These are phyloP conservation scores for Hofmannophila pseudospretella DNA, from an alignment of 2,888 invertebrate genomes.

Conservation along the genomic window DNA sequence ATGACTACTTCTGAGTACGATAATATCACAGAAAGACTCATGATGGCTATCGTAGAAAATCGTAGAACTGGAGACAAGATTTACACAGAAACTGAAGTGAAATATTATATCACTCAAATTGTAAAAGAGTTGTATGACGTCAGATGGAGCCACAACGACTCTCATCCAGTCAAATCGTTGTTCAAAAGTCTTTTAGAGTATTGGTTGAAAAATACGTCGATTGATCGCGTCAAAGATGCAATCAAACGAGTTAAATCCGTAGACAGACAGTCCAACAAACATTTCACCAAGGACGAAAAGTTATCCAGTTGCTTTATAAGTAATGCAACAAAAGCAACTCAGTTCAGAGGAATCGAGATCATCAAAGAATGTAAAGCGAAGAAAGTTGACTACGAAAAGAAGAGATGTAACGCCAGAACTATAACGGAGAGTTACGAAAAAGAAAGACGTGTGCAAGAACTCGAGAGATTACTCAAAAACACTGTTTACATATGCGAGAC, in stretches of 20 bases:
- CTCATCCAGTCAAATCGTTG: constrained; percentile 47
- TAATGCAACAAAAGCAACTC: constrained; percentile 40
- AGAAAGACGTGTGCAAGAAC: constrained; percentile 51
- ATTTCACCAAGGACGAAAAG: constrained; percentile 46
- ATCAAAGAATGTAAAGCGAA: constrained; percentile 16
- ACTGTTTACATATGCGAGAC: constrained; percentile 57
- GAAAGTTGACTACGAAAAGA: constrained; percentile 11
- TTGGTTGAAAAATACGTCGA: constrained; percentile 48
- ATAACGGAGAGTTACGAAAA: constrained; percentile 39
- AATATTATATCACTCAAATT: constrained; percentile 40
- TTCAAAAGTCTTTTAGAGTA: constrained; percentile 54
- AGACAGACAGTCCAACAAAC: constrained; percentile 37
- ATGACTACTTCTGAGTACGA: constrained; percentile 38
- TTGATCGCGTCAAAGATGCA: constrained; percentile 29
- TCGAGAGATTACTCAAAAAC: constrained; percentile 54
- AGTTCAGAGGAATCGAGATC: constrained; percentile 34
- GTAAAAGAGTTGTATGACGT: constrained; percentile 48
- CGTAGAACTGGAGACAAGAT: constrained; percentile 15
- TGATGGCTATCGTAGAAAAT: constrained; percentile 40
- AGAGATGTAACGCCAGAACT: neutral
- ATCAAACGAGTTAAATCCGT: constrained; percentile 35
- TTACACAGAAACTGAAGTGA: constrained; percentile 19
- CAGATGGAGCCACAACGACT: constrained; percentile 27
- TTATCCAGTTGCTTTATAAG: constrained; percentile 35
- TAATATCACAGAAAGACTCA: constrained; percentile 45